Evolutionary conservation across 2,797 vertebrate genomes (phyloP), one percentile per base, ranked within the genome.

Genomic region (Aphelocoma californica): DNA sequence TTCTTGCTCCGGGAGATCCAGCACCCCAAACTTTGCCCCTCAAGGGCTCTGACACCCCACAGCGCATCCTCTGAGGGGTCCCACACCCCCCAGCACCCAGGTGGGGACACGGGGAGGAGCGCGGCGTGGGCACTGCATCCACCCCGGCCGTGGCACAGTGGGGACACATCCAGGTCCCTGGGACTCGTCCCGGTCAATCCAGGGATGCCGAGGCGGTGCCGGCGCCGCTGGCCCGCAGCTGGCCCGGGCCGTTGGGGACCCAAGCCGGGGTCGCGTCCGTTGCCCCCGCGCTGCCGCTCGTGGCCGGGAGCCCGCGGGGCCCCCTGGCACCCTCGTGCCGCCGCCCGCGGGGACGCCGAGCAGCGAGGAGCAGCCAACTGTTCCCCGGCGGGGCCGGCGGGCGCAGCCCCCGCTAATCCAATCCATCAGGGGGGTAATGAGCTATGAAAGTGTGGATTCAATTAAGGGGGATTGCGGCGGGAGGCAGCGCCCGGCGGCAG

Each of bases 371-470:
- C 45, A 48, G 79, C 91, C 95, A 90, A 95, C 91, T 94, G 92
- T 83, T 95, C 94, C 91, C 90, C 45, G 34, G 36, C n/a, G 60
- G 64, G 83, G 65, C 93, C 44, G 32, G 34, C n/a, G 67, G 65
- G 84, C 65, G 77, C 88, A 47, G 96, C 51, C 93, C 90, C 61
- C 72, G 75, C 82, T 97, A 96, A 97, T 95, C 96, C 96, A 96
- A 97, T 98, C 96, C 97, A 96, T 98, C 96, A 98, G 92, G 62
- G 96, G 97, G 97, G 95, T 97, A 98, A 97, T 98, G 97, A 98
- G 97, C 97, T 98, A 97, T 97, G 96, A 98, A 98, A 97, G 96
- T 95, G 96, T 65, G 95, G 97, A 97, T 97, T 97, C 97, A 97
- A 95, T 97, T 95, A 96, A 94, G 94, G 88, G 90, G 92, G 96